These are phyloP conservation scores for Caenorhabditis uteleia DNA, from an alignment of 2,888 invertebrate genomes.

Conservation along the genomic window DNA sequence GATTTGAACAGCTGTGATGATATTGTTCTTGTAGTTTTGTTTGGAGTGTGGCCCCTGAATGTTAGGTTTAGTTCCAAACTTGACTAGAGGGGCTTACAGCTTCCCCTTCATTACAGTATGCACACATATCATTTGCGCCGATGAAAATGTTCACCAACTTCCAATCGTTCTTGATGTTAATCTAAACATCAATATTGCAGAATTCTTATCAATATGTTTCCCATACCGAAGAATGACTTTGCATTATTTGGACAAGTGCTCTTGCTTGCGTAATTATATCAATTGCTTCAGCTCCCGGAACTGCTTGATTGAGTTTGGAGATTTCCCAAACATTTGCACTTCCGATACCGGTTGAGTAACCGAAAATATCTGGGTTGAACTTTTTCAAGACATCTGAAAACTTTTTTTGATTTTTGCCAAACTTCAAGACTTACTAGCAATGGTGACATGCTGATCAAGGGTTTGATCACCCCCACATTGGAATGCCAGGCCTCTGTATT, in stretches of 20 bases:
- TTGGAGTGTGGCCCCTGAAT: conserved; percentile 40
- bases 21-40: conserved; percentile 42
- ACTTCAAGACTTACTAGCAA: conserved; percentile 44
- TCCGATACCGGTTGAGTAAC: conserved; percentile 55
- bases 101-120: conserved; percentile 45
- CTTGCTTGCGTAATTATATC: conserved; percentile 53
- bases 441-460: conserved; percentile 54
- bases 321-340: conserved; percentile 58
- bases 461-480: conserved; percentile 53
- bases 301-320: conserved; percentile 52
- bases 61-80: neutral
- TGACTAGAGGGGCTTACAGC: conserved; percentile 4
- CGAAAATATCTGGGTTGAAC: conserved; percentile 78
- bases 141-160: conserved; percentile 64
- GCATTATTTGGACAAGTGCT: conserved; percentile 49
- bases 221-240: conserved; percentile 43
- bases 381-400: conserved; percentile 77
- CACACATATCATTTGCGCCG: conserved; percentile 64
- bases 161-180: conserved; percentile 61
- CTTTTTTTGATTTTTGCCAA: neutral
- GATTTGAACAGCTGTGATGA: conserved; percentile 49
- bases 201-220: neutral
- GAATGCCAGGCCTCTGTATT: conserved; percentile 60
- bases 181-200: conserved; percentile 5
- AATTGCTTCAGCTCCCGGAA: conserved; percentile 55